A percentile compares a stretch with the other conserved stretches of the same genome.
Conservation (phyloP, 2,113 vertebrate species). For the Apaloderma vittatum region DNA sequence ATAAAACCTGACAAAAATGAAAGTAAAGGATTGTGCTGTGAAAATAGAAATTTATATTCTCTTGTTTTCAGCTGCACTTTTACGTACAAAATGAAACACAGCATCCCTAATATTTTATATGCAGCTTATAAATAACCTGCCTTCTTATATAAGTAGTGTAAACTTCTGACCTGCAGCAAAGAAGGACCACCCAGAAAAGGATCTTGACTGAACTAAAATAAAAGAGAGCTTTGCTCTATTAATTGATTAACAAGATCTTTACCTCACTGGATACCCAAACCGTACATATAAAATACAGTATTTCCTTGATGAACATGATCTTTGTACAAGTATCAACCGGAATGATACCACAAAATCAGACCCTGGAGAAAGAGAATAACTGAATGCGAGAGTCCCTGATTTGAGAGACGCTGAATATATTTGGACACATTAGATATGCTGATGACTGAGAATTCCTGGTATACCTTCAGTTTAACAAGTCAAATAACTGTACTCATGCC, state of each 20-base stretch:
- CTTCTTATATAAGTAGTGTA: background rate
- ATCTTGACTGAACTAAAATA: background rate
- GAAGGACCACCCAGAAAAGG: background rate
- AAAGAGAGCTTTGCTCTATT: background rate
- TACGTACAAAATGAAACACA: background rate
- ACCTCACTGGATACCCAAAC: slow-evolving; percentile 2
- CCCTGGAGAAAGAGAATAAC: background rate
- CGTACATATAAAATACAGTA: background rate
- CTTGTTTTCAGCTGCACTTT: background rate
- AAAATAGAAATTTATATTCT: background rate
- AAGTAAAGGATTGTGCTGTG: background rate
- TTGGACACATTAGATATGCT: background rate
- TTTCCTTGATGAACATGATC: slow-evolving; percentile 39
- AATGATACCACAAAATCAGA: slow-evolving; percentile 16
- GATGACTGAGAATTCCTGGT: slow-evolving; percentile 15
- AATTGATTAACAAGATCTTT: background rate
- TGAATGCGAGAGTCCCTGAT: background rate
- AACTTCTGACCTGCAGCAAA: background rate
- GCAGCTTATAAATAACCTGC: background rate
- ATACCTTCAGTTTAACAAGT: slow-evolving; percentile 11
- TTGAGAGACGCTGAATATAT: background rate
- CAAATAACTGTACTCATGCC: background rate
- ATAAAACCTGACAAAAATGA: background rate
- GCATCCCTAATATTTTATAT: background rate
- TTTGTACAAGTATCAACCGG: background rate